Percentiles rank a stretch among this genome's conserved stretches.
These are phyloP conservation scores for Drosophila prostipennis DNA, from an alignment of 2,888 invertebrate genomes.

Conservation along the genomic window DNA sequence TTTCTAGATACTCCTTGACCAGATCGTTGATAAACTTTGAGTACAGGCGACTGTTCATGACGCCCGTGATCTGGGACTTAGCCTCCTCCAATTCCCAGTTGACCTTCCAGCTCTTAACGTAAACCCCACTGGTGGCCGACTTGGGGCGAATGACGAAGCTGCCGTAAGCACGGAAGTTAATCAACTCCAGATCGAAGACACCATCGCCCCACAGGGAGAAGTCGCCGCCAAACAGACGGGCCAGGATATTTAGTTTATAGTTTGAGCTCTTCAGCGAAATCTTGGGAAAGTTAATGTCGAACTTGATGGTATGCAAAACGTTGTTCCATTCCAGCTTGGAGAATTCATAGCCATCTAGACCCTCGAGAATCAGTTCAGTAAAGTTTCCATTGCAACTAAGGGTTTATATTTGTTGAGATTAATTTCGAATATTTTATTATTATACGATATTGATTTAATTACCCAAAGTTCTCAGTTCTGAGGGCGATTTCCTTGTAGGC, in stretches of 20 bases:
- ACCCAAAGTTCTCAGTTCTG: constrained; percentile 55
- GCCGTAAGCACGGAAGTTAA: constrained; percentile 68
- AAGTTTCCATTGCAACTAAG: constrained; percentile 68
- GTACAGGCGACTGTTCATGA: constrained; percentile 58
- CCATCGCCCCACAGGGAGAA: constrained; percentile 68
- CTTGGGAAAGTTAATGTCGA: constrained; percentile 74
- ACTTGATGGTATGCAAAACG: constrained; percentile 66
- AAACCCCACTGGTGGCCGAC: constrained; percentile 44
- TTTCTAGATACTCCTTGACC: constrained; percentile 66
- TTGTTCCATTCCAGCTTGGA: constrained; percentile 68
- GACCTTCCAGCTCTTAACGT: constrained; percentile 66
- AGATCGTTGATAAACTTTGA: constrained; percentile 67
- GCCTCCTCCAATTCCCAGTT: constrained; percentile 63
- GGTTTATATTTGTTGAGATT: not conserved
- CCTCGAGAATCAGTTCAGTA: constrained; percentile 66
- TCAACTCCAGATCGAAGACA: constrained; percentile 56
- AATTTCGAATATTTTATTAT: not conserved
- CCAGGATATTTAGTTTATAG: constrained; percentile 67
- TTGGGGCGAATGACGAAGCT: constrained; percentile 73
- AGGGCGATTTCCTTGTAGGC: constrained; percentile 53
- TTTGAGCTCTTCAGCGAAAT: constrained; percentile 58
- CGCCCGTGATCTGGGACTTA: constrained; percentile 66
- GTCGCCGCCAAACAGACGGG: constrained; percentile 46
- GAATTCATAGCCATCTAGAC: constrained; percentile 77
- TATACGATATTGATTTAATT: constrained; percentile 12